Conservation (phyloP, 2,797 vertebrate species). For the Notolabrus celidotus region DNA sequence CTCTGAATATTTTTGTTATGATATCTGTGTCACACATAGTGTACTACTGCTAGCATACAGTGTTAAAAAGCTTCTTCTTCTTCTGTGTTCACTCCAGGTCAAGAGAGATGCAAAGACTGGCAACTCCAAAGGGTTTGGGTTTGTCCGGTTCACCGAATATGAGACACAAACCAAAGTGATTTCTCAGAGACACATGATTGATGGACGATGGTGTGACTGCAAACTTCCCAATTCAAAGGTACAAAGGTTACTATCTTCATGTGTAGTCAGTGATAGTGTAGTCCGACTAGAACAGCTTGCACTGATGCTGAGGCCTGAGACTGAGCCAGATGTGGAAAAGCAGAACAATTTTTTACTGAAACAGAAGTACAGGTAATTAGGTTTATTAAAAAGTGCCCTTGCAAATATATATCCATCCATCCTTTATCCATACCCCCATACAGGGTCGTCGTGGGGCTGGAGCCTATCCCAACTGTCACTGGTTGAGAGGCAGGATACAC, state of each 20-base stretch:
- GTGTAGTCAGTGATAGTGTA: not conserved
- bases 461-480: too few species aligned
- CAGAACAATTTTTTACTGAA: too few species aligned
- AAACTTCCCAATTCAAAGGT: conserved; percentile 99
- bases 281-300: not conserved
- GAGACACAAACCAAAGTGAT: conserved; percentile 98
- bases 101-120: conserved; percentile 98
- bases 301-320: not conserved
- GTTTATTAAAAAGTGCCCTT: too few species aligned
- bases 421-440: too few species aligned
- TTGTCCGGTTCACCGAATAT: conserved; percentile 98
- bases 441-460: too few species aligned
- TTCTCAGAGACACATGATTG: conserved; percentile 98
- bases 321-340: too few species aligned
- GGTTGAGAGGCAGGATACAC: too few species aligned
- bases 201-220: conserved; percentile 98
- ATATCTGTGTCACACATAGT: not conserved
- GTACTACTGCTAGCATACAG: not conserved
- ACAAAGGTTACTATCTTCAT: conserved; percentile 25
- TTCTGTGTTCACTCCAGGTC: conserved; percentile 82
- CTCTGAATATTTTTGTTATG: not conserved
- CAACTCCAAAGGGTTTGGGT: conserved; percentile 98
- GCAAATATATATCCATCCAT: too few species aligned
- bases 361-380: too few species aligned
- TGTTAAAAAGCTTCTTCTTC: not conserved